These are phyloP conservation scores for Zhengitettix transpicula DNA, from an alignment of 2,888 invertebrate genomes.

Conservation along the genomic window DNA sequence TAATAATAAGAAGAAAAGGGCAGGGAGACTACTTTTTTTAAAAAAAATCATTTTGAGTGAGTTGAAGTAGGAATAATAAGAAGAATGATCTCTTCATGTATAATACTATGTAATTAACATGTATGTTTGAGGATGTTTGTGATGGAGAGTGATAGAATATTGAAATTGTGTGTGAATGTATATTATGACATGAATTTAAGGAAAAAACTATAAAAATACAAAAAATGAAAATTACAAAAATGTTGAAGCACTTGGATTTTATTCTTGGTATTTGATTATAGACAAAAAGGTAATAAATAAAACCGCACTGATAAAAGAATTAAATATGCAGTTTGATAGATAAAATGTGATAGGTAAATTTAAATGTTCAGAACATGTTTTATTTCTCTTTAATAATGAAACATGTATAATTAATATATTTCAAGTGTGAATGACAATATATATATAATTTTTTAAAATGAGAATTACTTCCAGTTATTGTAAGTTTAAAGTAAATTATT, in stretches of 20 bases:
- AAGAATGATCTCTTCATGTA: slow-evolving; percentile 1
- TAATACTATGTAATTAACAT: not conserved
- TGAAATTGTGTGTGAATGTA: not conserved
- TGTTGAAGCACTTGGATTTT: slow-evolving; percentile 6
- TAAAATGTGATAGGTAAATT: not conserved
- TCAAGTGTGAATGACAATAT: not conserved
- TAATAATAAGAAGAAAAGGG: not conserved
- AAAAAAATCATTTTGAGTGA: not conserved
- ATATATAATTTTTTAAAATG: not conserved
- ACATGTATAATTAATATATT: not conserved
- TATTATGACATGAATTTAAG: not conserved
- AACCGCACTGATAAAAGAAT: not conserved
- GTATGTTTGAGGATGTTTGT: not conserved
- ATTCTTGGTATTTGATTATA: slow-evolving; percentile 9
- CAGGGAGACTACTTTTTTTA: not conserved
- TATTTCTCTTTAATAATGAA: not conserved
- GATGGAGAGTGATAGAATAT: not conserved
- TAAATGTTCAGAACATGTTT: not conserved
- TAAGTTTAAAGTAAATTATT: too few relatives aligned
- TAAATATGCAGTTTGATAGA: not conserved
- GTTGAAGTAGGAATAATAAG: not conserved
- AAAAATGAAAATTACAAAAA: not conserved
- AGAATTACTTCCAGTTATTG: not conserved
- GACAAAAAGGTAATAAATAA: slow-evolving; percentile 1
- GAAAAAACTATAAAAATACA: not conserved